Evolutionary conservation across 2,888 invertebrate species (phyloP).

Genomic region (Metalampra italica): DNA sequence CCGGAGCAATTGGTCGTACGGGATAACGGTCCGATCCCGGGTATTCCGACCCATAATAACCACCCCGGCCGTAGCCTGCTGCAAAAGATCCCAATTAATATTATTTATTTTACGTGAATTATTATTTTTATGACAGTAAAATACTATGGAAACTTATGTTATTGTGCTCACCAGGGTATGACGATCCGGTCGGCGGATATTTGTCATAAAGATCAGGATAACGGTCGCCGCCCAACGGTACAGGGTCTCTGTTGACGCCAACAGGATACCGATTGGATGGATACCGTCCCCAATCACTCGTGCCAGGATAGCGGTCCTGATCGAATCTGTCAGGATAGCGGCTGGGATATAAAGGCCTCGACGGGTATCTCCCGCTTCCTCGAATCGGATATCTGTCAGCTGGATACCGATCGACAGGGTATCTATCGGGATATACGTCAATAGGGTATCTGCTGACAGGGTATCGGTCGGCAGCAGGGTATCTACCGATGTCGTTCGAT

Average conservation of each 20-base stretch:
- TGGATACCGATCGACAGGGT: conserved; percentile 51
- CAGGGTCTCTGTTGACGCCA: conserved; percentile 69
- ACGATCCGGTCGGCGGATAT: conserved; percentile 78
- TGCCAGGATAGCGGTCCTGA: conserved; percentile 59
- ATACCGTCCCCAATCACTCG: conserved; percentile 63
- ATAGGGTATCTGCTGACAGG: conserved; percentile 62
- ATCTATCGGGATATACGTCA: conserved; percentile 55
- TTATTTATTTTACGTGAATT: background rate
- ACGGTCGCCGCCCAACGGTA: conserved; percentile 71
- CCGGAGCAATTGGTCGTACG: conserved; percentile 37
- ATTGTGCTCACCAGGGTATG: conserved; percentile 68
- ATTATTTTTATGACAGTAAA: background rate
- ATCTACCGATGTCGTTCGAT: conserved; percentile 52
- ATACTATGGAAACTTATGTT: background rate
- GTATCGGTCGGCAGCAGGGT: conserved; percentile 54
- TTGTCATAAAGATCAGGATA: conserved; percentile 74
- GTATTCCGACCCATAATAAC: conserved; percentile 58
- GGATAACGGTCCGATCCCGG: conserved; percentile 60
- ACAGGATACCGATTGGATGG: conserved; percentile 67
- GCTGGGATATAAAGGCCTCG: conserved; percentile 46
- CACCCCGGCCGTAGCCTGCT: conserved; percentile 63
- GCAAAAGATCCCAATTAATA: conserved; percentile 11
- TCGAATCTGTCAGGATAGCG: conserved; percentile 74
- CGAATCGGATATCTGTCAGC: conserved; percentile 55
- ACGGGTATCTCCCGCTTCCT: conserved; percentile 47